Conservation (phyloP, 2,797 vertebrate species). For the Semotilus atromaculatus region DNA sequence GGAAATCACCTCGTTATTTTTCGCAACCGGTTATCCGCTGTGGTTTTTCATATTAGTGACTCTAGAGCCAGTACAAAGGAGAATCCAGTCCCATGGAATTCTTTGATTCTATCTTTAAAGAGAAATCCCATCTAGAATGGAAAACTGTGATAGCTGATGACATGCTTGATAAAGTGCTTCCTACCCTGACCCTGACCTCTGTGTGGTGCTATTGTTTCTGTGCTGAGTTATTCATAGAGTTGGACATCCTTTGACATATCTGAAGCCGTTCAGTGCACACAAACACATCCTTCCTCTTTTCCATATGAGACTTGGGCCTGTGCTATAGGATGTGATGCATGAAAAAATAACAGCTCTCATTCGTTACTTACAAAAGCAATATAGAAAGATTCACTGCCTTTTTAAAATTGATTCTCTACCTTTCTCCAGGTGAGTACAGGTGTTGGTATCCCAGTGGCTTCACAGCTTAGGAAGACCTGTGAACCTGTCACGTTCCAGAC, state of each 20-base stretch:
- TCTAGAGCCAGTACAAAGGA: neutral
- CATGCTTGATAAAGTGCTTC: slow-evolving; percentile 42
- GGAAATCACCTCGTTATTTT: slow-evolving; percentile 7
- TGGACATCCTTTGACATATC: slow-evolving; percentile 40
- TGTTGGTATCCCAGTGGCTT: slow-evolving; percentile 91
- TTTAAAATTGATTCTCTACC: slow-evolving; percentile 67
- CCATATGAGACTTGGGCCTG: neutral
- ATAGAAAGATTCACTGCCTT: neutral
- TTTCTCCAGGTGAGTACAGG: slow-evolving; percentile 93
- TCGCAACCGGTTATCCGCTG: neutral
- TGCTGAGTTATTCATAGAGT: slow-evolving; percentile 31
- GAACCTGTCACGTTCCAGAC: slow-evolving; percentile 90
- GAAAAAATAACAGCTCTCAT: too few relatives aligned
- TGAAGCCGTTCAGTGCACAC: neutral
- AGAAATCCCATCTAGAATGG: neutral
- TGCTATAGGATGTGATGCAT: neutral
- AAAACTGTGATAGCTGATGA: slow-evolving; percentile 5
- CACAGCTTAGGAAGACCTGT: slow-evolving; percentile 91
- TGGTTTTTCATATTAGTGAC: neutral
- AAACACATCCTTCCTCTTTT: slow-evolving; percentile 40
- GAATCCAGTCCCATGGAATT: neutral
- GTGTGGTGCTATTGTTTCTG: slow-evolving; percentile 54
- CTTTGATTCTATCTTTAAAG: neutral
- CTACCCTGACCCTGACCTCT: slow-evolving; percentile 9
- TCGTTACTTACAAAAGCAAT: neutral